Percentiles rank a stretch among this genome's conserved stretches.
These are phyloP conservation scores for Aurelia sp. DNA, from an alignment of 30 jellyfish, hydroid and myxozoan genomes.

Conservation along the genomic window DNA sequence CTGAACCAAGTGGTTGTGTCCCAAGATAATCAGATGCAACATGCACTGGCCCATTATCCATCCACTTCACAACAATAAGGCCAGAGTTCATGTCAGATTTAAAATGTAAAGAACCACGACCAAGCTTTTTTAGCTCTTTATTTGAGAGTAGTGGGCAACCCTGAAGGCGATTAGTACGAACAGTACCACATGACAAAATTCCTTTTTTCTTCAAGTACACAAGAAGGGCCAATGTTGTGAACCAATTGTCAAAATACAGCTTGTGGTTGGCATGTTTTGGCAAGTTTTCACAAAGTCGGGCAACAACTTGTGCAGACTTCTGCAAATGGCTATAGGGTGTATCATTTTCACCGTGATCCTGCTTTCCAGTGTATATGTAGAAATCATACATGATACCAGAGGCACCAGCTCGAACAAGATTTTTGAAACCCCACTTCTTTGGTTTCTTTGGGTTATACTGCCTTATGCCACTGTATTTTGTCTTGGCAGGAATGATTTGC, in stretches of 20 bases:
- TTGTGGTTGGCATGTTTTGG: slow-evolving; percentile 58
- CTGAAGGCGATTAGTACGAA: slow-evolving; percentile 58
- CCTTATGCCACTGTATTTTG: too few relatives aligned
- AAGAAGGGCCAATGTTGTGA: slow-evolving; percentile 58
- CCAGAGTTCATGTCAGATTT: slow-evolving; percentile 69
- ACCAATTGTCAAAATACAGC: slow-evolving; percentile 76
- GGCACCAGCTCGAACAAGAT: slow-evolving; percentile 75
- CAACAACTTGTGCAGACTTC: slow-evolving; percentile 78
- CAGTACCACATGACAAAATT: slow-evolving; percentile 64
- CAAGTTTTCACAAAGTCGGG: slow-evolving; percentile 62
- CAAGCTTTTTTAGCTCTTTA: slow-evolving; percentile 55
- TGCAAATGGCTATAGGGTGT: slow-evolving; percentile 38
- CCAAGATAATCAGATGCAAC: slow-evolving; percentile 69
- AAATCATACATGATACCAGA: slow-evolving; percentile 67
- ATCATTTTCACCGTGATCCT: background rate
- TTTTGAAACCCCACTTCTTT: slow-evolving; percentile 73
- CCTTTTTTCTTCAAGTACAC: slow-evolving; percentile 46
- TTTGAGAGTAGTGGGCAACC: slow-evolving; percentile 75
- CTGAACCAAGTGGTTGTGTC: slow-evolving; percentile 58
- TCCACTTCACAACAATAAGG: slow-evolving; percentile 66
- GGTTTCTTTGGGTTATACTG: slow-evolving; percentile 83
- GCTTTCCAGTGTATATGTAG: slow-evolving; percentile 64
- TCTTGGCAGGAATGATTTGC: slow-evolving; percentile 69
- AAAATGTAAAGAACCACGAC: slow-evolving; percentile 62
- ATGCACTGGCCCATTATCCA: slow-evolving; percentile 68